phyloP scores from a whole-genome alignment of 2,888 invertebrate species.

The Aporophyla lueneburgensis region DNA sequence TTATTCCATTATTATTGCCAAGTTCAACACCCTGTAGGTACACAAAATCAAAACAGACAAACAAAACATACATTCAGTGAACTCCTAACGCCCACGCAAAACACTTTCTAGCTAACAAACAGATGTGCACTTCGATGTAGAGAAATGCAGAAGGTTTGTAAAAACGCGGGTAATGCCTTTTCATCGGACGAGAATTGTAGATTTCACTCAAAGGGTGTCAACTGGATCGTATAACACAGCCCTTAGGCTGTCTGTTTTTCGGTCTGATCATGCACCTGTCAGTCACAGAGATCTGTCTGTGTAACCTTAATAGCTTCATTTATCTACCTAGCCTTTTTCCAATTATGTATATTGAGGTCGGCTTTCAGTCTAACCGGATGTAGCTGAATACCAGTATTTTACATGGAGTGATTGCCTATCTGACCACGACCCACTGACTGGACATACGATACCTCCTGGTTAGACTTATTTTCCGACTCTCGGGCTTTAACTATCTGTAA shows the following conservation, averaged over 20 bases:
- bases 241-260: not conserved
- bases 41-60: conserved; percentile 40
- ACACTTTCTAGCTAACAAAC: conserved; percentile 38
- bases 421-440: too few relatives aligned
- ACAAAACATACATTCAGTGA: conserved; percentile 35
- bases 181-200: not conserved
- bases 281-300: not conserved
- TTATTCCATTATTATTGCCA: not conserved
- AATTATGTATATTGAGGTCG: too few relatives aligned
- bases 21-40: conserved; percentile 9
- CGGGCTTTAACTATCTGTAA: too few relatives aligned
- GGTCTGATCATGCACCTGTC: not conserved
- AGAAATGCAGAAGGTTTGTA: conserved; percentile 37
- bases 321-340: too few relatives aligned
- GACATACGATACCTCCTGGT: too few relatives aligned
- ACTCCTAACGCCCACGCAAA: conserved; percentile 48
- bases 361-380: too few relatives aligned
- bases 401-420: too few relatives aligned
- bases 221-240: too few relatives aligned
- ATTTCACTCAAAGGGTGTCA: not conserved
- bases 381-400: too few relatives aligned
- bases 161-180: too few relatives aligned
- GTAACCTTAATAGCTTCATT: too few relatives aligned
- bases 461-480: too few relatives aligned
- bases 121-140: conserved; percentile 29